Evolutionary conservation across 1,140 invertebrate genomes (phyloP), one percentile per base, ranked within the genome.

Genomic region (Orius insidiosus): DNA sequence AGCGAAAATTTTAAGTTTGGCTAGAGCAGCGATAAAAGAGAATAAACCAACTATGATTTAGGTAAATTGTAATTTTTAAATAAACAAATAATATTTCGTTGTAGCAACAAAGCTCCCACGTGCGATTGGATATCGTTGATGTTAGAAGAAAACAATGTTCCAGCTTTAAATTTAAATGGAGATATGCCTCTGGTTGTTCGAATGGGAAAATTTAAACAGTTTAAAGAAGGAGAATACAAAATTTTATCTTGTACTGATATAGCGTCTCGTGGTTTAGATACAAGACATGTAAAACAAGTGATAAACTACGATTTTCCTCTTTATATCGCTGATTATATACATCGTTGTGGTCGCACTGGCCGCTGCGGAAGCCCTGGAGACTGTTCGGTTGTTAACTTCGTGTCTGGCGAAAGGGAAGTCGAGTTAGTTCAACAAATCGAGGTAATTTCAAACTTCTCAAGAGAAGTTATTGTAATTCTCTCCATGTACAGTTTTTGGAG

Each of bases 251-350:
- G 79, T 51, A 96, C 90, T 7, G 88, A 95, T 65, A 68, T 92
- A 2, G 82, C 75, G 8, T 88, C 87, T 0, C 69, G 92, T 54
- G 93, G 93, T 4, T 62, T 96, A 24, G 85, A 97, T 60, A 92
- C 87, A 3, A 65, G 65, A 1, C 62, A 68, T 50, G 80, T 82
- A 58, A 3, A 24, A 24, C 24, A 24, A 24, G 74, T 96, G 13
- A 72, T 97, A 30, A 96, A 97, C 66, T 97, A 80, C 62, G 90
- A 96, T 57, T 94, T 95, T 58, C 92, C 92, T 0, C 55, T 74
- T 1, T 81, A 82, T 60, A 76, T 86, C 1, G 75, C 86, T 2
- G 90, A 95, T n/a, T n/a, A n/a, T 59, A 80, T 97, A 42, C 92
- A 97, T 65, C 64, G 92, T 44, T 79, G 79, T 56, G 93, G 93